Conservation (phyloP, 2,797 vertebrate species). For the Setipinna tenuifilis region DNA sequence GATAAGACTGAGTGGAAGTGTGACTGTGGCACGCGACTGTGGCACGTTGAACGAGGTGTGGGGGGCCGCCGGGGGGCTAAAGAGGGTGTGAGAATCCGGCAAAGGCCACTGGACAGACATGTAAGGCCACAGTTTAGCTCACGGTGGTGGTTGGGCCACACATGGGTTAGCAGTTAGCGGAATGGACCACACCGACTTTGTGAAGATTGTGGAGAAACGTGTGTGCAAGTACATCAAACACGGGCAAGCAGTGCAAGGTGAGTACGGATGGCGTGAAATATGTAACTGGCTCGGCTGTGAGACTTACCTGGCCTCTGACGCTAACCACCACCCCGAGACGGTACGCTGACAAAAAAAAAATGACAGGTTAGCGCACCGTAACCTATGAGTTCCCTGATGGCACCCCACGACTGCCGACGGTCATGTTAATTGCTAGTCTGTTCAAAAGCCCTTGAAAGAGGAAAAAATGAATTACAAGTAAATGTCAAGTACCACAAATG, state of each 20-base stretch:
- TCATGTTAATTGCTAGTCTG: conserved; percentile 7
- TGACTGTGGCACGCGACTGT: neutral
- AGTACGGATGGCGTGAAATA: conserved; percentile 33
- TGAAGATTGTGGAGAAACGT: conserved; percentile 50
- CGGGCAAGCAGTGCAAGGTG: conserved; percentile 44
- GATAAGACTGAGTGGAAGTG: neutral
- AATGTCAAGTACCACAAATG: neutral
- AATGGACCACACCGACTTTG: conserved; percentile 51
- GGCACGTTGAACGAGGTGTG: too few relatives aligned
- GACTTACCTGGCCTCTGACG: neutral
- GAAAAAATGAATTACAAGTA: neutral
- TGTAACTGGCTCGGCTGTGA: neutral
- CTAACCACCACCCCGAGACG: neutral
- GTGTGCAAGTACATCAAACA: conserved; percentile 46
- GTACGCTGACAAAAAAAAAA: too few relatives aligned
- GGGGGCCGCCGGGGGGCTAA: neutral
- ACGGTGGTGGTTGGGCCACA: neutral
- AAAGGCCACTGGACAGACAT: conserved; percentile 17
- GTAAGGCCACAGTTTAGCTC: neutral
- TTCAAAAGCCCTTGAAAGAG: neutral
- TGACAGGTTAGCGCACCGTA: neutral
- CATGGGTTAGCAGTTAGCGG: neutral
- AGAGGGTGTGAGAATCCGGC: neutral
- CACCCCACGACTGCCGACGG: neutral
- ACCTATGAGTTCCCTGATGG: neutral